Conservation (phyloP, 1,140 invertebrate species). For the Episyrphus balteatus region DNA sequence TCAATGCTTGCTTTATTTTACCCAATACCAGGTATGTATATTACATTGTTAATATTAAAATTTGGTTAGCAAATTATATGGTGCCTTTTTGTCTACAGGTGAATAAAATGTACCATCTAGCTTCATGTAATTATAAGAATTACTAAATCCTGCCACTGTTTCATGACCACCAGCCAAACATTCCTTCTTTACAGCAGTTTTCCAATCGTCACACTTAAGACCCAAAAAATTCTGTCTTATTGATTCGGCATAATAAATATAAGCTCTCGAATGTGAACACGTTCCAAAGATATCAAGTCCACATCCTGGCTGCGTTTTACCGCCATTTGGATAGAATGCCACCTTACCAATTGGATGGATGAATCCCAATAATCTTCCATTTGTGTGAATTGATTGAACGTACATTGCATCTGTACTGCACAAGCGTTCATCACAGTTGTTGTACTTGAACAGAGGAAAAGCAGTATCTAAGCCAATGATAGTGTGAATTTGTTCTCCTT, state of each 20-base stretch:
- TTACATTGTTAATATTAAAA: too few species aligned
- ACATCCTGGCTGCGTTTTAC: conserved; percentile 44
- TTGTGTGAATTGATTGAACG: too few species aligned
- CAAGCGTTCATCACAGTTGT: too few species aligned
- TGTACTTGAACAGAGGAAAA: too few species aligned
- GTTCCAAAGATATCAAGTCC: conserved; percentile 21
- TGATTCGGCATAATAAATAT: conserved; percentile 21
- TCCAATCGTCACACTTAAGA: conserved; percentile 10
- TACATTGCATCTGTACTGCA: too few species aligned
- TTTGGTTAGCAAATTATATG: too few species aligned
- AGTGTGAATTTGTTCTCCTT: too few species aligned
- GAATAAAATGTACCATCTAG: conserved; percentile 8
- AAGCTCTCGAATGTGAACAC: conserved; percentile 29
- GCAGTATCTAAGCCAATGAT: too few species aligned
- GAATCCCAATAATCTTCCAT: too few species aligned
- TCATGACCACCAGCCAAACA: conserved; percentile 13
- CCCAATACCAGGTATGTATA: too few species aligned
- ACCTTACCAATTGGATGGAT: conserved; percentile 39
- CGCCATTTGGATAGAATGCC: conserved; percentile 46
- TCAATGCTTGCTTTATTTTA: too few species aligned
- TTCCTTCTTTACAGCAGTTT: conserved; percentile 6
- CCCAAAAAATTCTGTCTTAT: conserved; percentile 12
- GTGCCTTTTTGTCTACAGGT: conserved; percentile 9
- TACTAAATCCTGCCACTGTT: conserved; percentile 8
- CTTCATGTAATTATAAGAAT: background rate